Base-by-base conservation (phyloP, 2,888 invertebrate genomes). In the Agrotis puta region DNA sequence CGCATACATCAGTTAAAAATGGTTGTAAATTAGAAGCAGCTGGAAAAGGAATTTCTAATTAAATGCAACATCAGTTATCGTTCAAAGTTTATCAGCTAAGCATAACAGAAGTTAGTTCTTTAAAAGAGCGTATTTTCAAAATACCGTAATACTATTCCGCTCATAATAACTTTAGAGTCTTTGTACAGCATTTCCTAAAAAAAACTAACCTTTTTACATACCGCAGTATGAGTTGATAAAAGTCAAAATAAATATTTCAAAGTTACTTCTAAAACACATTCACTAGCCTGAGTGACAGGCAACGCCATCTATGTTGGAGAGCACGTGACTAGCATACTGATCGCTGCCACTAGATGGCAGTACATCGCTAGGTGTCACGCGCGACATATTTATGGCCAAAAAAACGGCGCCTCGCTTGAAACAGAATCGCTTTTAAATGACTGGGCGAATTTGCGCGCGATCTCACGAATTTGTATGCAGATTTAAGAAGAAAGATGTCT, bases 361-460 rank as follows among this genome's bases (percentile, higher is more conserved):
- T 74, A 84, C 87, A 84, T 87, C 85, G 87, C 85, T 81, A 80
- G 84, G 85, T 90, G 93, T 94, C 94, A 92, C 89, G 69, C 84
- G 79, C 83, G 92, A 93, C 90, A 93, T 94, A 93, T 94, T 94
- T 94, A 94, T 93, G 91, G 92, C 87, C 91, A 90, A 90, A 92
- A 94, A 94, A 91, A 94, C 92, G 92, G 92, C 91, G 89, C 91
- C 90, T 90, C 91, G 84, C 92, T 90, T 90, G 90, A 92, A 94
- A 93, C 92, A 91, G 92, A 94, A 94, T 93, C 93, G 93, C 88
- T 94, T 94, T 94, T 94, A 95, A 95, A 95, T 95, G 94, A 95
- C 94, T 93, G 88, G 90, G 92, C 92, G 94, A 95, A 94, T 95
- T 94, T 94, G 93, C 89, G 90, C 91, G 92, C 92, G 93, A 94